Conservation (phyloP, 2,888 invertebrate genomes). For the Rhagonycha lutea region DNA sequence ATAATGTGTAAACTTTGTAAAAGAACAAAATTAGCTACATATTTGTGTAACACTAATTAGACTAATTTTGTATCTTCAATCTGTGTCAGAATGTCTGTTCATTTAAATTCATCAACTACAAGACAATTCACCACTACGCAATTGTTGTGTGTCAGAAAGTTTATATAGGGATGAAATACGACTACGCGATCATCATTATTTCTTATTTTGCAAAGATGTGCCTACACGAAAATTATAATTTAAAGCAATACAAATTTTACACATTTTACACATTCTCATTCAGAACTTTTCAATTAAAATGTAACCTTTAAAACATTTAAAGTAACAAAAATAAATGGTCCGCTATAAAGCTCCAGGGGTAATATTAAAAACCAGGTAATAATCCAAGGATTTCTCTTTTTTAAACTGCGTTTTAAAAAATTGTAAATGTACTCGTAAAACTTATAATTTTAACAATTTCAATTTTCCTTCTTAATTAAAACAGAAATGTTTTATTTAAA, state of each 20-base stretch:
- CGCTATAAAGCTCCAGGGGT: not conserved
- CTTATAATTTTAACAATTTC: not conserved
- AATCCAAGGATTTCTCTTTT: not conserved
- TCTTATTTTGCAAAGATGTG: not conserved
- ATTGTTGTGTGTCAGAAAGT: constrained; percentile 11
- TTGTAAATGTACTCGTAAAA: too few relatives aligned
- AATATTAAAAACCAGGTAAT: not conserved
- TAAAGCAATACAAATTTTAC: not conserved
- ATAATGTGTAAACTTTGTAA: not conserved
- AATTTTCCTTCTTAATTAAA: not conserved
- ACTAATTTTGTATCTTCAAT: constrained; percentile 14
- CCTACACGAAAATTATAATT: not conserved
- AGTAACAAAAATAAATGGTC: not conserved
- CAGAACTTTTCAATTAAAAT: not conserved
- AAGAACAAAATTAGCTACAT: not conserved
- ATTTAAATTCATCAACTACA: constrained; percentile 13
- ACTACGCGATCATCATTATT: not conserved
- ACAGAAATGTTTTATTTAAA: not conserved
- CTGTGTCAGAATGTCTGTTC: constrained; percentile 11
- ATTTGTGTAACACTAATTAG: constrained; percentile 9
- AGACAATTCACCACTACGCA: constrained; percentile 5
- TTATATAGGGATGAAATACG: not conserved
- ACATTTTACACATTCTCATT: not conserved
- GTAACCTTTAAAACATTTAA: not conserved
- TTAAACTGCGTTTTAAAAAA: not conserved